phyloP scores from a whole-genome alignment of 2,113 vertebrate species.

The Hippocampus guttulatus region DNA sequence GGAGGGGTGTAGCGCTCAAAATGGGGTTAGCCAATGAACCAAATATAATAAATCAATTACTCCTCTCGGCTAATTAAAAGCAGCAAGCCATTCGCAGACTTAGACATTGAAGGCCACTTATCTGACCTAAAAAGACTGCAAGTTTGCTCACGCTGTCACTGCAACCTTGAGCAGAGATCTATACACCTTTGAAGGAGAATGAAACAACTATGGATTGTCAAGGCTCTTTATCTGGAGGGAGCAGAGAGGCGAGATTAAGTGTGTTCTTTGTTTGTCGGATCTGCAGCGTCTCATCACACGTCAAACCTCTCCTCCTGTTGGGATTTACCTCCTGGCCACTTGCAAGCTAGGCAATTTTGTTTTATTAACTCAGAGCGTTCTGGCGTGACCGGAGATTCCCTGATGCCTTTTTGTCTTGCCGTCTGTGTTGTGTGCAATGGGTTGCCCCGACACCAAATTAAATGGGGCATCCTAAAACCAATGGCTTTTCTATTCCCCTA shows the following conservation, averaged over 20 bases:
- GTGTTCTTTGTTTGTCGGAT: constrained; percentile 2
- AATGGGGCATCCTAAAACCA: background rate
- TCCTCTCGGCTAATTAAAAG: background rate
- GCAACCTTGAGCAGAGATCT: background rate
- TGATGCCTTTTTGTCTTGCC: background rate
- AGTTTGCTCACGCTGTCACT: background rate
- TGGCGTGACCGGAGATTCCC: background rate
- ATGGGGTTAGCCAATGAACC: too few relatives aligned
- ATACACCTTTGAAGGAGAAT: background rate
- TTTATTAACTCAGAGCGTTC: background rate
- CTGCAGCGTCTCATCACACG: background rate
- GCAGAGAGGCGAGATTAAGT: constrained; percentile 5
- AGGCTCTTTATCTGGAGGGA: background rate
- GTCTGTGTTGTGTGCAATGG: background rate
- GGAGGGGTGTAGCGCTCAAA: too few relatives aligned
- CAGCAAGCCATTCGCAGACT: background rate
- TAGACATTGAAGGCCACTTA: background rate
- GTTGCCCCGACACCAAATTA: background rate
- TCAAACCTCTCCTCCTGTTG: constrained; percentile 4
- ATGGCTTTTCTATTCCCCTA: background rate
- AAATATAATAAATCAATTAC: background rate
- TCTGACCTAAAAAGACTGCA: background rate
- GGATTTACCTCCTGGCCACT: constrained; percentile 2
- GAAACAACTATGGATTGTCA: constrained; percentile 4
- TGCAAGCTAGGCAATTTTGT: background rate